Evolutionary conservation across 2,888 invertebrate genomes (phyloP), one percentile per base, ranked within the genome.

Genomic region (Tolmerus cingulatus): DNA sequence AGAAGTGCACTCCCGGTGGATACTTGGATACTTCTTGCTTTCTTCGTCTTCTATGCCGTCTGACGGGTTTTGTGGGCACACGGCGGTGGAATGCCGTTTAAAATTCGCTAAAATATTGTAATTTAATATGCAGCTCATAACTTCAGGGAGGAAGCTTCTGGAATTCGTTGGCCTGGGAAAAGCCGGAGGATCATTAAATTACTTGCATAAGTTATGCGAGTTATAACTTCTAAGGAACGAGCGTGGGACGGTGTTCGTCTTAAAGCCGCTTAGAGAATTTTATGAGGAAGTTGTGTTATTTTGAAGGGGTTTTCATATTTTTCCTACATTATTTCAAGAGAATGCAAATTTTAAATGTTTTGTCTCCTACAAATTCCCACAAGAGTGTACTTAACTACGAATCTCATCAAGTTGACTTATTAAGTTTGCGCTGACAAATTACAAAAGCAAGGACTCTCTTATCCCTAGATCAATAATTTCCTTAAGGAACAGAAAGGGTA

Each of bases 1-100:
- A 43, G 78, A 78, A 43, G 78, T 78, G 78, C 78, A 78, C 78
- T 78, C 40, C 43, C 27, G 66, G 23, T 66, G 66, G 19, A 66
- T 66, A 66, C 66, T 66, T 66, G 40, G 40, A 9, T 12, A 40
- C 40, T 16, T 46, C 5, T 66, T 27, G 23, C 66, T 66, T 27
- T 66, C 66, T 27, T 23, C 23, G 19, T 9, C 12, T 27, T 23
- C 66, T 66, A 51, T 19, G n/a, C 51, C 51, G 51, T 19, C 16
- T n/a, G 51, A 51, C n/a, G n/a, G n/a, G n/a, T 16, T n/a, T n/a
- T 51, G n/a, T n/a, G n/a, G 51, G n/a, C n/a, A 12, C 40, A 40
- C 5, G 51, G 1, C 7, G n/a, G 51, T 66, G 66, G 66, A 27
- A 66, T 66, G 19, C 66, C 27, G 66, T 9, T 66, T 66, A 66